Percentiles rank a stretch among this genome's conserved stretches.
Conservation (phyloP, 2,888 invertebrate genomes). For the Nudaria mundana region DNA sequence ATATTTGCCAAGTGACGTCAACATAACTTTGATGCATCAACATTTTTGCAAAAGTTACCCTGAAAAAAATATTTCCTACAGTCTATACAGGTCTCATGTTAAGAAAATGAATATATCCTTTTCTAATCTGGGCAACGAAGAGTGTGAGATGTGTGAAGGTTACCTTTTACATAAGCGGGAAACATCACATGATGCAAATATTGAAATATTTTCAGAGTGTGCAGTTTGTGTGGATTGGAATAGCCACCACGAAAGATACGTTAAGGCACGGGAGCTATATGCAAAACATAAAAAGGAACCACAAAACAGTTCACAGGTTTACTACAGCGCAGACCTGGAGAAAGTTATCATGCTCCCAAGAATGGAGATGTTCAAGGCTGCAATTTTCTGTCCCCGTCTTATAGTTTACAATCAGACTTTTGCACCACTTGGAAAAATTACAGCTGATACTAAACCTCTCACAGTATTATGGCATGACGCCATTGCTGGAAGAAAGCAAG, state of each 20-base stretch:
- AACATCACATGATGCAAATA: background rate
- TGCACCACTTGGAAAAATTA: constrained; percentile 12
- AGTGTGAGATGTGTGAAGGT: constrained; percentile 13
- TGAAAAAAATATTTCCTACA: background rate
- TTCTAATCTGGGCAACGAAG: constrained; percentile 16
- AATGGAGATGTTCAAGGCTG: background rate
- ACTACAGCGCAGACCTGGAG: constrained; percentile 8
- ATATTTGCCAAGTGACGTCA: background rate
- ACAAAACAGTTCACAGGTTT: background rate
- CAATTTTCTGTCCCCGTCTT: constrained; percentile 1
- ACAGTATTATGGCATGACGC: constrained; percentile 15
- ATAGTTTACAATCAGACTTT: constrained; percentile 9
- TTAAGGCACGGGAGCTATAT: constrained; percentile 3
- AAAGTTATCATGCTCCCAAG: constrained; percentile 11
- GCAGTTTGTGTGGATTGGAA: background rate
- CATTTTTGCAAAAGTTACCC: background rate
- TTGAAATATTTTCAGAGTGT: background rate
- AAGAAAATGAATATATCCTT: constrained; percentile 17
- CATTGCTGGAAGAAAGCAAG: constrained; percentile 12
- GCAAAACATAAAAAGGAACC: constrained; percentile 2
- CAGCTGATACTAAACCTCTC: constrained; percentile 5
- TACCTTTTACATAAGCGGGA: constrained; percentile 3
- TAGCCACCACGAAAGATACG: constrained; percentile 2
- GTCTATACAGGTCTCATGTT: background rate
- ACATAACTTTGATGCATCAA: background rate